Base-by-base conservation (phyloP, 1,140 invertebrate genomes). In the Acromyrmex charruanus region DNA sequence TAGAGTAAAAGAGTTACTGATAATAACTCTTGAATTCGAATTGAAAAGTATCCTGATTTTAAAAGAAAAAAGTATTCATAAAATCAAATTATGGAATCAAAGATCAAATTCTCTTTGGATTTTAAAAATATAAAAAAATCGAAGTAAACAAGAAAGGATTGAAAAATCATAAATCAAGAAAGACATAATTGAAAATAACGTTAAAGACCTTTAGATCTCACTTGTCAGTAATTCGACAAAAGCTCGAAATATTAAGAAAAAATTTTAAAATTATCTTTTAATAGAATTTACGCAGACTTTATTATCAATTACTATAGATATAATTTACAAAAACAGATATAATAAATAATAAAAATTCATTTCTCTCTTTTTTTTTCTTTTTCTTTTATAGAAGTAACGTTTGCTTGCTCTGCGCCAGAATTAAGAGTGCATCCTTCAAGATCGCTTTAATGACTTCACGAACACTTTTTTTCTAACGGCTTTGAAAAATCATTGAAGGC, bases 401-500 rank as follows among this genome's bases (percentile, higher is more conserved):
- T 44, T n/a, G 35, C 35, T 66, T n/a, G 14, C 6, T 25, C 6
- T n/a, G 35, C n/a, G 25, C 0, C 16, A 74, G 58, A 74, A 74
- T 49, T 31, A 61, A 28, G 12, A 72, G 39, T 55, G 12, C 5
- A 28, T 55, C 72, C n/a, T 59, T 71, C 14, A 21, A 69, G 31
- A 80, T 39, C 18, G 12, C 18, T 59, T 44, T 31, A 81, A 81
- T 72, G 25, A 82, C 39, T 74, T 82, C 39, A 44, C 66, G 39
- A 44, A 44, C 21, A 53, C 21, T 82, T 80, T 39, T 68, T 68
- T 68, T 35, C n/a, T 28, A 3, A 55, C n/a, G 14, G 39, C 16
- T 75, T 51, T 61, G 25, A 63, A 84, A 84, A 63, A 75, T 84
- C 31, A 74, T 75, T 21, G 21, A 74, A 61, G 44, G 21, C 58